phyloP scores from a whole-genome alignment of 2,797 vertebrate genomes.

The Tenualosa ilisha region DNA sequence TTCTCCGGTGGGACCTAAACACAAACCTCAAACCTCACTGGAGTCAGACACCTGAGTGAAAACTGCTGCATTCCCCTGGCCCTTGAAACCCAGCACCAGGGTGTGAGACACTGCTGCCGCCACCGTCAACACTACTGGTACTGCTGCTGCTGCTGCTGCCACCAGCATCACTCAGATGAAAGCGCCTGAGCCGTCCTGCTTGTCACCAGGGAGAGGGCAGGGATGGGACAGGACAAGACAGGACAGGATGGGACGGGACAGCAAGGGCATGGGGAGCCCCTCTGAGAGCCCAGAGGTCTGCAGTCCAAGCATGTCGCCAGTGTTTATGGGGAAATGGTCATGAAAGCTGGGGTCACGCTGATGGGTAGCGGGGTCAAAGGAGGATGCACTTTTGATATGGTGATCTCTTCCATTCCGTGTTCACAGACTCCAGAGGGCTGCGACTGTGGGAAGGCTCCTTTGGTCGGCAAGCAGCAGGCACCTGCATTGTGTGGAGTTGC shows the following conservation, averaged over 20 bases:
- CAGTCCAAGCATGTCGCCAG: not conserved
- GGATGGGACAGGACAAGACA: not conserved
- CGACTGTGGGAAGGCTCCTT: not conserved
- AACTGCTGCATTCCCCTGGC: not conserved
- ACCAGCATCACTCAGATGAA: not conserved
- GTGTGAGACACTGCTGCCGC: not conserved
- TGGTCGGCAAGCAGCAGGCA: not conserved
- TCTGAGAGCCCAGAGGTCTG: not conserved
- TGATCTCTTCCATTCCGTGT: not conserved
- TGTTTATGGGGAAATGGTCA: conserved; percentile 14
- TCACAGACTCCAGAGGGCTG: not conserved
- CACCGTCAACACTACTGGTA: not conserved
- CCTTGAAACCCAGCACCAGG: conserved; percentile 1
- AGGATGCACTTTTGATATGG: conserved; percentile 27
- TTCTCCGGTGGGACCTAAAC: not conserved
- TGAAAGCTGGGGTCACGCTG: conserved; percentile 10
- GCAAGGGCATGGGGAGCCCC: not conserved
- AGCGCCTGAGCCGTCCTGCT: not conserved
- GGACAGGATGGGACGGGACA: not conserved
- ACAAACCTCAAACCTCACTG: not conserved
- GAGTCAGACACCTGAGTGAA: not conserved
- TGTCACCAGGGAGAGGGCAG: not conserved
- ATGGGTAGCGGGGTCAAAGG: not conserved
- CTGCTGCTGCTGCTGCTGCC: not conserved
- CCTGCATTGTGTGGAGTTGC: not conserved